A percentile compares a stretch with the other conserved stretches of the same genome.
phyloP scores from a whole-genome alignment of 2,113 vertebrate genomes.

The Scomber colias region DNA sequence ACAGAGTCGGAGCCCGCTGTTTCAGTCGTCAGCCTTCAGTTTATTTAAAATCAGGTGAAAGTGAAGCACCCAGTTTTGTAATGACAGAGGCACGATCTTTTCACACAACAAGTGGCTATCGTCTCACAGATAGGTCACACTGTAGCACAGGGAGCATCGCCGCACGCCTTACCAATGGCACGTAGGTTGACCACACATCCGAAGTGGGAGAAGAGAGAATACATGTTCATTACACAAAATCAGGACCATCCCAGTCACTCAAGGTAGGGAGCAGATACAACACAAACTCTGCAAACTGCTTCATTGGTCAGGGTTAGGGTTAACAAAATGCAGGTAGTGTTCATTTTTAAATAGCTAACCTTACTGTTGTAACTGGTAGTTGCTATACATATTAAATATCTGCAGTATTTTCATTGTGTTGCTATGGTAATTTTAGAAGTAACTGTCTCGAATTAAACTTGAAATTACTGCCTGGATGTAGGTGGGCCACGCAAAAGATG shows the following conservation, averaged over 20 bases:
- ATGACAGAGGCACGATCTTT: conserved; percentile 55
- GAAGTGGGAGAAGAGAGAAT: conserved; percentile 31
- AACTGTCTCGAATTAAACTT: conserved; percentile 2
- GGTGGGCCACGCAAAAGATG: background rate
- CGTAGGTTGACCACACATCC: conserved; percentile 44
- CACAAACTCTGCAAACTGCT: background rate
- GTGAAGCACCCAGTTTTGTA: conserved; percentile 57
- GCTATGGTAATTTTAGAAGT: conserved; percentile 1
- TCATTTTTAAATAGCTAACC: background rate
- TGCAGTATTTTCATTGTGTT: conserved; percentile 20
- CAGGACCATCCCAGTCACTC: conserved; percentile 3
- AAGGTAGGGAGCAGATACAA: conserved; percentile 1
- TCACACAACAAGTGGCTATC: conserved; percentile 29
- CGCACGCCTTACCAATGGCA: conserved; percentile 45
- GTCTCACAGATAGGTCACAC: background rate
- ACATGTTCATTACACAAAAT: conserved; percentile 39
- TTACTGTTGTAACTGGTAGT: background rate
- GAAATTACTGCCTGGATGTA: background rate
- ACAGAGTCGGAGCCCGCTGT: background rate
- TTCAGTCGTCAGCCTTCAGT: conserved; percentile 58
- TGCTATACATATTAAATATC: conserved; percentile 24
- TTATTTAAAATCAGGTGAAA: conserved; percentile 76
- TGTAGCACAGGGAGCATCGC: conserved; percentile 19
- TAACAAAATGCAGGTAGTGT: no score
- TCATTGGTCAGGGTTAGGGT: conserved; percentile 1